phyloP scores from a whole-genome alignment of 2,113 vertebrate genomes.

The Calidris pygmaea region DNA sequence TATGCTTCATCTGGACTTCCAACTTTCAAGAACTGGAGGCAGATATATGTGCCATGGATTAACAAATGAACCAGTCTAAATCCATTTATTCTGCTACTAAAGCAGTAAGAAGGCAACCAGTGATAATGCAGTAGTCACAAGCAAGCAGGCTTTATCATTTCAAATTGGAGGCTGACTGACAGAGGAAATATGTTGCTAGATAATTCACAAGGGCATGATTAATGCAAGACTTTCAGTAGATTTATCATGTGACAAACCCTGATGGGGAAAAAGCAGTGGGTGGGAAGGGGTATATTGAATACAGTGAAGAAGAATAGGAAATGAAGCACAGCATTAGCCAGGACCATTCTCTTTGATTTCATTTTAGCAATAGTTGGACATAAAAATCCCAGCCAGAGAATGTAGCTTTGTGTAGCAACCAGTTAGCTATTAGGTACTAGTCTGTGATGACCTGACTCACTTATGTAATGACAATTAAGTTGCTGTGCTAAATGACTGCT shows the following conservation, averaged over 20 bases:
- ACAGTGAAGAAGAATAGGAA: not conserved
- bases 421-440: slow-evolving; percentile 7
- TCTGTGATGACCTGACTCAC: slow-evolving; percentile 29
- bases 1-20: not conserved
- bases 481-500: slow-evolving; percentile 21
- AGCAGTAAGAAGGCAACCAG: slow-evolving; percentile 45
- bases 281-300: not conserved
- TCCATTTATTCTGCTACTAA: not conserved
- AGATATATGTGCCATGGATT: not conserved
- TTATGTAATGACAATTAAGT: slow-evolving; percentile 43
- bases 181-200: slow-evolving; percentile 17
- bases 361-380: not conserved
- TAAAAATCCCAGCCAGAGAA: not conserved
- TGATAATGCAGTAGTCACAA: slow-evolving; percentile 17
- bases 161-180: slow-evolving; percentile 37
- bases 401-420: not conserved
- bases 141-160: slow-evolving; percentile 22
- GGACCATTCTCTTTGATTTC: not conserved
- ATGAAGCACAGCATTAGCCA: not conserved
- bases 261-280: not conserved
- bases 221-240: not conserved
- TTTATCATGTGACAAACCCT: not conserved
- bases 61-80: not conserved
- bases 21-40: not conserved
- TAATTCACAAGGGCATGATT: slow-evolving; percentile 53